Conservation (phyloP, 2,797 vertebrate species). For the Crocodylus rhombifer region DNA sequence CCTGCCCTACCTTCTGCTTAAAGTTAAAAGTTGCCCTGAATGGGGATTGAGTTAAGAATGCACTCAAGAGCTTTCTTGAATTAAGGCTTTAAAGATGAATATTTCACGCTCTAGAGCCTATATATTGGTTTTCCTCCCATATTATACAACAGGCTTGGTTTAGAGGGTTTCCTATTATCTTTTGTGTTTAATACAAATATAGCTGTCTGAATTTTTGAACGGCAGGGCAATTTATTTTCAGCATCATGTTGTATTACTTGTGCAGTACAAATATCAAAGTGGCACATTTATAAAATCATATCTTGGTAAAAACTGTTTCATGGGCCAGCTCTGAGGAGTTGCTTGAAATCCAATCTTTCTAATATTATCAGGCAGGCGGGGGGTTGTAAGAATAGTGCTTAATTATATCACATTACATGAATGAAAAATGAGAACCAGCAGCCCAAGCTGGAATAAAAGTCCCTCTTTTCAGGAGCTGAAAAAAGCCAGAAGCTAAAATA, state of each 20-base stretch:
- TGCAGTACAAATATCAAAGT: background rate
- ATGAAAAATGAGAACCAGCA: conserved; percentile 31
- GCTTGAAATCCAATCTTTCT: conserved; percentile 7
- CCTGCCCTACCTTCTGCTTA: no score
- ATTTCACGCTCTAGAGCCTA: background rate
- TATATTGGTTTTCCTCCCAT: conserved; percentile 15
- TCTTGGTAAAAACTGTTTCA: background rate
- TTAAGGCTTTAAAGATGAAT: background rate
- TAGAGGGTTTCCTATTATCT: background rate
- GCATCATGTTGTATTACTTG: conserved; percentile 36
- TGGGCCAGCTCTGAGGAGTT: conserved; percentile 31
- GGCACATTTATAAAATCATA: background rate
- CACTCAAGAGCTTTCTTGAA: background rate
- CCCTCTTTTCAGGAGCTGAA: conserved; percentile 76
- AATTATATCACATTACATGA: conserved; percentile 63
- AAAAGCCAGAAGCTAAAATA: conserved; percentile 76
- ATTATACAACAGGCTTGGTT: conserved; percentile 40
- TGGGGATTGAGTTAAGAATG: background rate
- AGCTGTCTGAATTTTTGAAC: conserved; percentile 42
- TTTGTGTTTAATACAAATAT: conserved; percentile 32
- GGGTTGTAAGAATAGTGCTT: conserved; percentile 60
- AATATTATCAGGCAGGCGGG: conserved; percentile 31
- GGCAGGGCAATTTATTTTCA: conserved; percentile 31
- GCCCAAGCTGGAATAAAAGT: conserved; percentile 75
- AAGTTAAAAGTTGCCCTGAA: no score